Conservation (phyloP, 2,113 vertebrate species). For the Syngnathus floridae region DNA sequence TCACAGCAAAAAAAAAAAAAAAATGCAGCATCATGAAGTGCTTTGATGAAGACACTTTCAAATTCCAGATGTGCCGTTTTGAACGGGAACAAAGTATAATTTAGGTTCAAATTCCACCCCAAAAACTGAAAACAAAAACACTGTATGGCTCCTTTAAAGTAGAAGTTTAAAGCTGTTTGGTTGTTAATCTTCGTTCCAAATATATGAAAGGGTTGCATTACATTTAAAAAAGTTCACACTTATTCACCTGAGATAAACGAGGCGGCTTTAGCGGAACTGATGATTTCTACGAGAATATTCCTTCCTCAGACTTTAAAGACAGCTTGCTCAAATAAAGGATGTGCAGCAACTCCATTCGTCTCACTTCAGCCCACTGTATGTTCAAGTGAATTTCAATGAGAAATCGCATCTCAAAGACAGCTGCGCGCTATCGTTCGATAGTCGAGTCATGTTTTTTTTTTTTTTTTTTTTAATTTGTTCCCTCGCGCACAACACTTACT, state of each 20-base stretch:
- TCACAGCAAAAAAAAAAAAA: too few relatives aligned
- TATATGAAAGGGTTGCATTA: not conserved
- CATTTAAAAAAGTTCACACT: not conserved
- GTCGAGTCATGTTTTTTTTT: conserved; percentile 2
- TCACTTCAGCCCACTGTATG: conserved; percentile 32
- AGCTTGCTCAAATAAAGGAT: conserved; percentile 19
- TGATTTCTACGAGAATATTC: not conserved
- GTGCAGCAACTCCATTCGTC: conserved; percentile 6
- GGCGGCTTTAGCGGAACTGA: not conserved
- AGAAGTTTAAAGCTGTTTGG: not conserved
- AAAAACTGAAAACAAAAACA: too few relatives aligned
- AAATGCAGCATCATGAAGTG: too few relatives aligned
- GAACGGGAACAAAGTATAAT: too few relatives aligned
- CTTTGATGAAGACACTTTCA: too few relatives aligned
- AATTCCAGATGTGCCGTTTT: too few relatives aligned
- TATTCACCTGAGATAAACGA: not conserved
- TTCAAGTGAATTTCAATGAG: conserved; percentile 39
- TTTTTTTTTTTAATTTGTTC: conserved; percentile 20
- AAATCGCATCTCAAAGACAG: conserved; percentile 35
- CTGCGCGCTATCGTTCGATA: conserved; percentile 15
- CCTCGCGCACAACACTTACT: conserved; percentile 50
- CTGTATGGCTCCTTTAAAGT: not conserved
- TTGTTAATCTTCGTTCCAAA: not conserved
- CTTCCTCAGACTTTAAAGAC: conserved; percentile 12
- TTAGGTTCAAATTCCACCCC: too few relatives aligned